These are phyloP conservation scores for Meloidogyne exigua DNA, from an alignment of 1,140 invertebrate species.

Conservation along the genomic window DNA sequence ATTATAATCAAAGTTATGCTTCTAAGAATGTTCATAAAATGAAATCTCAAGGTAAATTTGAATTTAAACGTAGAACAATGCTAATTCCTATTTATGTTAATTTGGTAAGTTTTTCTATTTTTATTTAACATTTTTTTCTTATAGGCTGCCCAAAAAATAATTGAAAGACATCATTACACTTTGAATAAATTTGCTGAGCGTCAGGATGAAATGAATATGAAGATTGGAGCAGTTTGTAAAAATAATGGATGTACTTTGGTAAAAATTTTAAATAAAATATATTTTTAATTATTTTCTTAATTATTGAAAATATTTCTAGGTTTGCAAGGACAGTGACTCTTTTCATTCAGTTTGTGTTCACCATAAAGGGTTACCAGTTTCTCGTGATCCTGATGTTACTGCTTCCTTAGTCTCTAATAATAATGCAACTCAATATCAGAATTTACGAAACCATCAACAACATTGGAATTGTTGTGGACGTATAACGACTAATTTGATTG, in stretches of 20 bases:
- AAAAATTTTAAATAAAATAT: neutral
- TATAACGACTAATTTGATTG: constrained; percentile 12
- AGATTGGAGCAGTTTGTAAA: constrained; percentile 8
- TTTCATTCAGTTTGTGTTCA: neutral
- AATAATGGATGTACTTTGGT: constrained; percentile 17
- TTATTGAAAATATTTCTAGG: neutral
- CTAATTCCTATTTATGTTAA: neutral
- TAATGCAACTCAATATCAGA: neutral
- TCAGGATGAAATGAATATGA: constrained; percentile 4
- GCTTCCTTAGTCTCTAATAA: neutral
- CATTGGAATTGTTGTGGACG: constrained; percentile 17
- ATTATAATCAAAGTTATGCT: neutral
- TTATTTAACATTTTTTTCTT: neutral
- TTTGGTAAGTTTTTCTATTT: neutral
- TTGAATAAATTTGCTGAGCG: neutral
- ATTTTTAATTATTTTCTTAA: neutral
- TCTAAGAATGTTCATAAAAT: neutral
- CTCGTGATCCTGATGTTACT: neutral
- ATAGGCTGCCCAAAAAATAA: neutral
- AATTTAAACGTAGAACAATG: neutral
- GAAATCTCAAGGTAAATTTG: neutral
- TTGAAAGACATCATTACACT: neutral
- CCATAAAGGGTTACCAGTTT: neutral
- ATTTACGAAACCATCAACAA: neutral
- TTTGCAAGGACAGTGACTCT: neutral